Conservation (phyloP, 35 echinoderm and acorn worm species). For the Diadema setosum region DNA sequence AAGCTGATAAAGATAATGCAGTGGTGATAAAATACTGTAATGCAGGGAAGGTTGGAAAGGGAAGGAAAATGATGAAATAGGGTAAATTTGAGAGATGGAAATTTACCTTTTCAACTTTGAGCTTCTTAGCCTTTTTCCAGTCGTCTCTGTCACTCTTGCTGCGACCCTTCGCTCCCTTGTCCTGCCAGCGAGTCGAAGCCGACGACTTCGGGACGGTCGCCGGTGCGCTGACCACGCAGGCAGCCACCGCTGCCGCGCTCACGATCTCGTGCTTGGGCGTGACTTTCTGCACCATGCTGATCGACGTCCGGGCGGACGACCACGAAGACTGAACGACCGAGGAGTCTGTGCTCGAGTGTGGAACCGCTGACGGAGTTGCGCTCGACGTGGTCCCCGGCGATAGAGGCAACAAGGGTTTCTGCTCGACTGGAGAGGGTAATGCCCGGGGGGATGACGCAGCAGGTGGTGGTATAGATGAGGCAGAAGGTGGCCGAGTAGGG, state of each 20-base stretch:
- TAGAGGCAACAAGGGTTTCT: neutral
- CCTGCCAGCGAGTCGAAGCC: slow-evolving; percentile 40
- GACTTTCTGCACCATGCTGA: neutral
- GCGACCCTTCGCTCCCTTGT: neutral
- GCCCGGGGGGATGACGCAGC: neutral
- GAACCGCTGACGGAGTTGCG: neutral
- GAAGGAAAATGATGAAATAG: no score
- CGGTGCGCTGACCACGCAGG: neutral
- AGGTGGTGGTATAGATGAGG: neutral
- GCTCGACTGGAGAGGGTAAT: neutral
- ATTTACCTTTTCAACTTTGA: slow-evolving; percentile 89
- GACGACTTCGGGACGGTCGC: neutral
- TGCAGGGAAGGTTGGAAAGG: no score
- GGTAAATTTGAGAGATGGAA: neutral
- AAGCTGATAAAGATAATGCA: no score
- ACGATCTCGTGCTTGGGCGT: neutral
- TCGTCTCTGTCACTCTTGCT: slow-evolving; percentile 61
- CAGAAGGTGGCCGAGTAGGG: neutral
- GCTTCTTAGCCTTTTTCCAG: slow-evolving; percentile 80
- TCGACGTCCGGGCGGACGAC: neutral
- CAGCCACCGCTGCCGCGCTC: neutral
- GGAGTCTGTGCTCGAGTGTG: neutral
- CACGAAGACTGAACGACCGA: neutral
- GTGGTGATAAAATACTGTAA: no score
- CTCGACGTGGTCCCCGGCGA: neutral